phyloP scores from a whole-genome alignment of 2,113 vertebrate species.

The Argyrosomus japonicus region DNA sequence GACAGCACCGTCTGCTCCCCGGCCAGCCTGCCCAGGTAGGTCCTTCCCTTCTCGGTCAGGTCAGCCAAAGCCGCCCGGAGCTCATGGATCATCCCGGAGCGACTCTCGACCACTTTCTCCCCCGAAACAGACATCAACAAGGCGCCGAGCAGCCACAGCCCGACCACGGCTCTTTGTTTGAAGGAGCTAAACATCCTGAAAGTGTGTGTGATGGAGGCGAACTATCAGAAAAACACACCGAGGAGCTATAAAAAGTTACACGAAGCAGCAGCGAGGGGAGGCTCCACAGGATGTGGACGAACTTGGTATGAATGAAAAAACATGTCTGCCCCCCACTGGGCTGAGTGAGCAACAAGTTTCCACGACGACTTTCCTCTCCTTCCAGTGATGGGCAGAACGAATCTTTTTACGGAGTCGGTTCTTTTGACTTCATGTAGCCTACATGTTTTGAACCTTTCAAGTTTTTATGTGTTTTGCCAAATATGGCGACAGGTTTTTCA shows the following conservation, averaged over 20 bases:
- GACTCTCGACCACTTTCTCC: constrained; percentile 18
- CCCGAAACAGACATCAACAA: constrained; percentile 7
- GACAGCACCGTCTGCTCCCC: constrained; percentile 69
- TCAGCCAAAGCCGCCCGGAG: constrained; percentile 44
- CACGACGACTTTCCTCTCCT: background rate
- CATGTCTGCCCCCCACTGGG: constrained; percentile 18
- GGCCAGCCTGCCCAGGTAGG: constrained; percentile 58
- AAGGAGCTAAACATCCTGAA: background rate
- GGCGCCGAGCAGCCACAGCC: constrained; percentile 16
- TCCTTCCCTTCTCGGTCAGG: constrained; percentile 58
- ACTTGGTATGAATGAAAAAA: too few species aligned
- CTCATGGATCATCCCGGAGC: constrained; percentile 42
- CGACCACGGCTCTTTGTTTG: fast-evolving
- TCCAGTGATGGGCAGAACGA: background rate
- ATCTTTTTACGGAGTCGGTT: too few species aligned
- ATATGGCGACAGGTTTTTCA: too few species aligned
- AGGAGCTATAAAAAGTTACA: background rate
- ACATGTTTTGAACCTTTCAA: too few species aligned
- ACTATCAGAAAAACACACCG: background rate
- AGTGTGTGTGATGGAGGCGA: background rate
- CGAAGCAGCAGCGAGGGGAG: too few species aligned
- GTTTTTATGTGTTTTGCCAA: too few species aligned
- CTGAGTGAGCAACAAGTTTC: constrained; percentile 1
- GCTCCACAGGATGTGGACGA: constrained; percentile 1
- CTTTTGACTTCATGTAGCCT: too few species aligned